Evolutionary conservation across 2,797 vertebrate species (phyloP).

Genomic region (Siniperca obscura): DNA sequence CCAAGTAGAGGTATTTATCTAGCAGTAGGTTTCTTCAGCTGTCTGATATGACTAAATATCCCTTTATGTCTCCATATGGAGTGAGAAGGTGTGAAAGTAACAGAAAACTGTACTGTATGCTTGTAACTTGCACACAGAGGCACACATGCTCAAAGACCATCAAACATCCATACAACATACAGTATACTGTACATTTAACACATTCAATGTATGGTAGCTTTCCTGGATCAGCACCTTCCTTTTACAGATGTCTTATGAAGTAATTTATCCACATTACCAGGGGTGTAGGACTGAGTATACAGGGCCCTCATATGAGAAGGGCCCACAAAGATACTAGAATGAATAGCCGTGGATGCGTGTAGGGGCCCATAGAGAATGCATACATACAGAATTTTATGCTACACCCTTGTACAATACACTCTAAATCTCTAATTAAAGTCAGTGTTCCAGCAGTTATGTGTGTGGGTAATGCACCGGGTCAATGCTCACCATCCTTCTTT

Average conservation of each 20-base stretch:
- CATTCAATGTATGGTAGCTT: background rate
- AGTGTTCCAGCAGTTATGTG: background rate
- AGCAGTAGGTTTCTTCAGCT: conserved; percentile 67
- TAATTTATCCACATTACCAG: background rate
- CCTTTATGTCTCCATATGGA: background rate
- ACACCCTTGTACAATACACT: background rate
- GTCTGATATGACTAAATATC: conserved; percentile 59
- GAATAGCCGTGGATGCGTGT: no score
- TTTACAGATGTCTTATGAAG: background rate
- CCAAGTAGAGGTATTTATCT: conserved; percentile 59
- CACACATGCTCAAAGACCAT: background rate
- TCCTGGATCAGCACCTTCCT: background rate
- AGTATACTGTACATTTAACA: background rate
- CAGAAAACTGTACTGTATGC: background rate
- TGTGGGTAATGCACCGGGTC: background rate
- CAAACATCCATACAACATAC: background rate
- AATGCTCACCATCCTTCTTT: background rate
- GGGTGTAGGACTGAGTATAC: no score
- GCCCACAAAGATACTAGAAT: no score
- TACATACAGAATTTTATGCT: no score
- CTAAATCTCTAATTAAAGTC: background rate
- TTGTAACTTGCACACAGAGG: conserved; percentile 1
- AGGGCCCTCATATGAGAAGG: no score
- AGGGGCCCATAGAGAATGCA: no score
- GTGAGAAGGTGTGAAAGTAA: conserved; percentile 4